Evolutionary conservation across 2,888 invertebrate genomes (phyloP).

Genomic region (Hylaea fasciaria): DNA sequence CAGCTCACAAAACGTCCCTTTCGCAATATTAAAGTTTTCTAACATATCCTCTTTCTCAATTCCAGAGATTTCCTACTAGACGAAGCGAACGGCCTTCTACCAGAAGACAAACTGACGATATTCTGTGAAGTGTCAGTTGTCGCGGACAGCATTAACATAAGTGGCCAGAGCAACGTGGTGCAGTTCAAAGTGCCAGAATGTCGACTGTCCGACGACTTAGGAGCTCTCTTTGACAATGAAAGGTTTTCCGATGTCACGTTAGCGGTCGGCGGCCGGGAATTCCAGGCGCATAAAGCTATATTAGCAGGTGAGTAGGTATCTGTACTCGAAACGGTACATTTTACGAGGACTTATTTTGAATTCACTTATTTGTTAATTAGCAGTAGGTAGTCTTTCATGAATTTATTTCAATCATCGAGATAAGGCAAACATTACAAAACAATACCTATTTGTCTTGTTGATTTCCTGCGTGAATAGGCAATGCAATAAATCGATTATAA

Average conservation of each 20-base stretch:
- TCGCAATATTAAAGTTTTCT: background rate
- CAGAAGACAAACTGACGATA: constrained; percentile 99
- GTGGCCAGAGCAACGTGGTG: constrained; percentile 98
- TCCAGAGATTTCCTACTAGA: constrained; percentile 98
- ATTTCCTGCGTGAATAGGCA: background rate
- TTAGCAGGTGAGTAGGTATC: constrained; percentile 89
- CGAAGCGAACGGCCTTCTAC: constrained; percentile 98
- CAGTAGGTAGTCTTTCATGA: too few species aligned
- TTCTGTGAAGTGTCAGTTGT: constrained; percentile 99
- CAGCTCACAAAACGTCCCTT: too few species aligned
- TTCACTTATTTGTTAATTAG: too few species aligned
- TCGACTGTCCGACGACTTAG: constrained; percentile 97
- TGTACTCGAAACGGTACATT: background rate
- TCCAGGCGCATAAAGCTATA: constrained; percentile 98
- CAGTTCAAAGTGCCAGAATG: constrained; percentile 99
- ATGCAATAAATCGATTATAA: too few species aligned
- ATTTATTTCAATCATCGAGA: too few species aligned
- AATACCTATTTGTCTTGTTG: too few species aligned
- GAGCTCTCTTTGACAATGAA: constrained; percentile 97
- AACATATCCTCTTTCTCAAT: constrained; percentile 41
- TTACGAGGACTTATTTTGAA: background rate
- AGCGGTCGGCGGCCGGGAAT: constrained; percentile 95
- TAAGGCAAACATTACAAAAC: too few species aligned
- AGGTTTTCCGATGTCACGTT: constrained; percentile 99
- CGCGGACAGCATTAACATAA: constrained; percentile 99